Conservation (phyloP, 2,113 vertebrate genomes). For the Pachycephala philippinensis region DNA sequence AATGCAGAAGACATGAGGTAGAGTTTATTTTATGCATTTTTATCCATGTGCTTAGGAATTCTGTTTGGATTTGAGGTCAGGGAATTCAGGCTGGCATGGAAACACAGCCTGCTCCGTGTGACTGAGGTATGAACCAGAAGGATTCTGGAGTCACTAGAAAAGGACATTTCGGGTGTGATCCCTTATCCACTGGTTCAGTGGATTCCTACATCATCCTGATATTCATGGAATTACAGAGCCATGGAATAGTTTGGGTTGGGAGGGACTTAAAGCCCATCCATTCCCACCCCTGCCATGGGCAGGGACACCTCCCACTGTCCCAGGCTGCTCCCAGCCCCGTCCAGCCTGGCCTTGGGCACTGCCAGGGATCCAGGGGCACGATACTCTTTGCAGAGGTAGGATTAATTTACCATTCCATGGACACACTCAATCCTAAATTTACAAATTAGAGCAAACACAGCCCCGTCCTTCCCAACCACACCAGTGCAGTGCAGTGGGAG, state of each 20-base stretch:
- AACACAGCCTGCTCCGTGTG: accelerated
- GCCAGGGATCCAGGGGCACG: accelerated
- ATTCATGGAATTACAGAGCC: background rate
- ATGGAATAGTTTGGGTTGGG: background rate
- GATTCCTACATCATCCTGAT: background rate
- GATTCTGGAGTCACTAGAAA: background rate
- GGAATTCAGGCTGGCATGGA: background rate
- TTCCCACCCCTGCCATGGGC: background rate
- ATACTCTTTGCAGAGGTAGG: background rate
- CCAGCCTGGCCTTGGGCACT: background rate
- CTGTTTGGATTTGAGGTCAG: background rate
- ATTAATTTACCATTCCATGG: background rate
- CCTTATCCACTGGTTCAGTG: accelerated
- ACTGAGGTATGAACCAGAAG: background rate
- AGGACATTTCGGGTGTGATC: background rate
- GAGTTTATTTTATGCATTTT: background rate
- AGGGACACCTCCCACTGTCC: background rate
- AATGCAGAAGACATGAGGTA: background rate
- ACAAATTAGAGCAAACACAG: background rate
- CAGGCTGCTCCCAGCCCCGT: accelerated
- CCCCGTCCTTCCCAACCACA: background rate
- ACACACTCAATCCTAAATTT: background rate
- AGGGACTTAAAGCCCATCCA: background rate
- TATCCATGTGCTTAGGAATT: background rate
- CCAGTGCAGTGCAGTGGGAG: background rate